Percentiles rank a stretch among this genome's conserved stretches.
phyloP scores from a whole-genome alignment of 2,113 vertebrate species.

The Daphoenositta chrysoptera region DNA sequence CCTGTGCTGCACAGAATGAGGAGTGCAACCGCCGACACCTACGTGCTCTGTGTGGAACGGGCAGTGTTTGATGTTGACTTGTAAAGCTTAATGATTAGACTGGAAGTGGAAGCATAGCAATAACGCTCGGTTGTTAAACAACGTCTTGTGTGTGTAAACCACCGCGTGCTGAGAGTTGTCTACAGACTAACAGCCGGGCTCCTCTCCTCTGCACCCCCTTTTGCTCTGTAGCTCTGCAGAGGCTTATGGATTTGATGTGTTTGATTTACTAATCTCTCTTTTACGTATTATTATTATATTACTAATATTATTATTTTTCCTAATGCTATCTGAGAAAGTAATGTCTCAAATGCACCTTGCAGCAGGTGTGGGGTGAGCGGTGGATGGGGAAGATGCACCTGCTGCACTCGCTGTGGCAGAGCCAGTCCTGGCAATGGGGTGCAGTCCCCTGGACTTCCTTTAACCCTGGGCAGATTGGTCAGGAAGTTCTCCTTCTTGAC shows the following conservation, averaged over 20 bases:
- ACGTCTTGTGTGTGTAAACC: not conserved
- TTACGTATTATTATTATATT: not conserved
- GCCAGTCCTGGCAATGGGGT: fast-evolving
- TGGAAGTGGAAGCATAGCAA: constrained; percentile 39
- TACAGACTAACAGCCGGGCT: not conserved
- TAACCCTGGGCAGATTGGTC: not conserved
- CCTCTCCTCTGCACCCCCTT: not conserved
- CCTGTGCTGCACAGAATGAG: not conserved
- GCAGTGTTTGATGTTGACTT: not conserved
- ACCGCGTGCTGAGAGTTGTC: not conserved
- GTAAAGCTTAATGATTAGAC: not conserved
- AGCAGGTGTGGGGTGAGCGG: not conserved
- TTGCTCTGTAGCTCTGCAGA: not conserved
- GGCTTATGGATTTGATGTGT: not conserved
- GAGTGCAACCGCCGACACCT: not conserved
- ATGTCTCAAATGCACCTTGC: not conserved
- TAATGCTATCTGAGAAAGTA: not conserved
- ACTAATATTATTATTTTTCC: not conserved
- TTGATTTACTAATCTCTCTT: not conserved
- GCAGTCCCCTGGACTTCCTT: not conserved
- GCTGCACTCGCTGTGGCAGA: not conserved
- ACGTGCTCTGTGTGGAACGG: not conserved
- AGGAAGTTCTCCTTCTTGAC: not conserved
- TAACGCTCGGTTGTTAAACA: constrained; percentile 23
- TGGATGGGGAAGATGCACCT: not conserved